phyloP scores from a whole-genome alignment of 2,888 invertebrate genomes.

The Lithophane socia region DNA sequence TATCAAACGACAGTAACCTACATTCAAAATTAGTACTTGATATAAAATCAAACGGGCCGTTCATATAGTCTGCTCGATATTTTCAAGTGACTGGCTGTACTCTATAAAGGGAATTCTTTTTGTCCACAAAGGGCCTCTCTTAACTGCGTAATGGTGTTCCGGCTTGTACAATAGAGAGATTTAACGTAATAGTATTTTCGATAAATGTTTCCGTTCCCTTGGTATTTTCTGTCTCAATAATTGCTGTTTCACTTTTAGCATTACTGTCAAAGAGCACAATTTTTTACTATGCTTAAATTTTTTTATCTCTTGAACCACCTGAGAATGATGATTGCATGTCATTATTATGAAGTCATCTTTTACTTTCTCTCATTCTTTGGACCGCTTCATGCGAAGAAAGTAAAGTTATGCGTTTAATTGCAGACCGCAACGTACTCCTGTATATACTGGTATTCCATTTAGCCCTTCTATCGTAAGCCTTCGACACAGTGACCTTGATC shows the following conservation, averaged over 20 bases:
- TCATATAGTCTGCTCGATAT: constrained; percentile 18
- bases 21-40: constrained; percentile 5
- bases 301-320: background rate
- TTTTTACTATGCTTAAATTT: background rate
- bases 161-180: constrained; percentile 28
- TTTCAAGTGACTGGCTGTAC: constrained; percentile 34
- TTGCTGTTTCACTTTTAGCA: background rate
- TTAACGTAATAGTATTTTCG: constrained; percentile 45
- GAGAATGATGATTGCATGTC: background rate
- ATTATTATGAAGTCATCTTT: constrained; percentile 3
- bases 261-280: background rate
- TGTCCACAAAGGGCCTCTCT: constrained; percentile 35
- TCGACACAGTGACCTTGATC: constrained; percentile 50
- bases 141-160: constrained; percentile 43
- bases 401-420: constrained; percentile 41
- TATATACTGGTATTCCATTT: constrained; percentile 23
- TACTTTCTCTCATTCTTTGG: constrained; percentile 50
- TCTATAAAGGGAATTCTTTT: constrained; percentile 27
- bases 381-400: constrained; percentile 33
- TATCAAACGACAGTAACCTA: constrained; percentile 28
- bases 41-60: constrained; percentile 10
- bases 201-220: constrained; percentile 33
- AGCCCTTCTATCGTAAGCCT: constrained; percentile 1
- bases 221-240: constrained; percentile 2
- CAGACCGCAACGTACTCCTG: constrained; percentile 14